Evolutionary conservation across 2,113 vertebrate species (phyloP).

Genomic region (Mormoops blainvillei): DNA sequence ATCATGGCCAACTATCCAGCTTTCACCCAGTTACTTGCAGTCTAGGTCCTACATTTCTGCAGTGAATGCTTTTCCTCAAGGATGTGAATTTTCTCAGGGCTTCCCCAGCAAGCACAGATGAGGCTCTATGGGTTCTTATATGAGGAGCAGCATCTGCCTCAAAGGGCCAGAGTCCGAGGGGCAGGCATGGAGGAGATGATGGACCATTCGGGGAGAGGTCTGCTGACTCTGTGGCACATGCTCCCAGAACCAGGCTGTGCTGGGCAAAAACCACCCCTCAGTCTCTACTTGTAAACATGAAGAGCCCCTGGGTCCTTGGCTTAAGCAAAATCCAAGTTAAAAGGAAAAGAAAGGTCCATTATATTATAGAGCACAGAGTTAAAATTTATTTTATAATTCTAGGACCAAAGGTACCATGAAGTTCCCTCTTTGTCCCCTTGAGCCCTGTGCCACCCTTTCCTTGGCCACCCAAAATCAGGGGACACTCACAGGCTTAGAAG

Average conservation of each 20-base stretch:
- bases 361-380: background rate
- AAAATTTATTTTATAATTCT: slow-evolving; percentile 25
- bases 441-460: background rate
- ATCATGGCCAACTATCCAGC: background rate
- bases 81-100: background rate
- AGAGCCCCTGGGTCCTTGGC: background rate
- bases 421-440: background rate
- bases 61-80: background rate
- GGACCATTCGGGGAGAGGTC: no score
- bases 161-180: background rate
- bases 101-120: background rate
- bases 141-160: background rate
- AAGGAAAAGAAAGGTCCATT: background rate
- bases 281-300: background rate
- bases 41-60: background rate
- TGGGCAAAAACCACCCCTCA: background rate
- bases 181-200: background rate
- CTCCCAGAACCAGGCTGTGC: background rate
- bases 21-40: background rate
- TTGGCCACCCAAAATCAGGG: background rate
- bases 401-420: background rate
- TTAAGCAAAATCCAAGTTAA: background rate
- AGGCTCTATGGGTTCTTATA: background rate
- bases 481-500: background rate
- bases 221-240: rapidly evolving